These are phyloP conservation scores for Ornithoptera alexandrae DNA, from an alignment of 2,888 invertebrate species.

Conservation along the genomic window DNA sequence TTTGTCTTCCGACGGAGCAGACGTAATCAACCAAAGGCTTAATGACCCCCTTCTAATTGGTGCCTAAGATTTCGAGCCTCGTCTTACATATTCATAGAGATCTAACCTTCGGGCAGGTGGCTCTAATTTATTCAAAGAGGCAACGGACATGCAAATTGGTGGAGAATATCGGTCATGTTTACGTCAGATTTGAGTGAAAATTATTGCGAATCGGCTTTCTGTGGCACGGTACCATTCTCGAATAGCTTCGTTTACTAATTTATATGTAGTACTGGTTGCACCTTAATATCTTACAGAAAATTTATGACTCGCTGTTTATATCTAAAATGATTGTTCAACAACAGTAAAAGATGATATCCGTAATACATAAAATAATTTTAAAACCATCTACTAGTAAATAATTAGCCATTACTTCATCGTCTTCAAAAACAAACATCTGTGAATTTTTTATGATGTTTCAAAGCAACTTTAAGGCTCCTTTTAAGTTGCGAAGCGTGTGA, in stretches of 20 bases:
- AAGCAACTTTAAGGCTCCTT: slow-evolving; percentile 38
- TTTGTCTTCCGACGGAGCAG: slow-evolving; percentile 46
- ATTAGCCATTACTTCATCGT: neutral
- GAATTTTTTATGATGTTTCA: slow-evolving; percentile 24
- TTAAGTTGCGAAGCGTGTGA: slow-evolving; percentile 38
- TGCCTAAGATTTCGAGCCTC: slow-evolving; percentile 75
- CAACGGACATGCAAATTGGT: slow-evolving; percentile 77
- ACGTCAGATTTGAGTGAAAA: slow-evolving; percentile 76
- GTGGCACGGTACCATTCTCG: slow-evolving; percentile 36
- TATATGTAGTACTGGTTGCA: slow-evolving; percentile 28
- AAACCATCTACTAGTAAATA: neutral
- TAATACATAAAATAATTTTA: neutral
- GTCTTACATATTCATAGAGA: slow-evolving; percentile 79
- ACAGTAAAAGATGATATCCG: neutral
- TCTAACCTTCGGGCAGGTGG: slow-evolving; percentile 66
- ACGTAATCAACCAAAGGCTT: slow-evolving; percentile 69
- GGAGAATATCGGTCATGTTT: slow-evolving; percentile 78
- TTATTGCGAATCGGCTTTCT: slow-evolving; percentile 71
- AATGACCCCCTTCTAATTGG: slow-evolving; percentile 75
- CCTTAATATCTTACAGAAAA: slow-evolving; percentile 24
- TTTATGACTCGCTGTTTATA: slow-evolving; percentile 10
- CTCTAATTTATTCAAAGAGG: slow-evolving; percentile 74
- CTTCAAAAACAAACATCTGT: slow-evolving; percentile 16
- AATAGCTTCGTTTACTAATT: slow-evolving; percentile 32
- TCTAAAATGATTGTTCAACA: neutral